phyloP scores from a whole-genome alignment of 2,113 vertebrate species.

The Dasypus novemcinctus region DNA sequence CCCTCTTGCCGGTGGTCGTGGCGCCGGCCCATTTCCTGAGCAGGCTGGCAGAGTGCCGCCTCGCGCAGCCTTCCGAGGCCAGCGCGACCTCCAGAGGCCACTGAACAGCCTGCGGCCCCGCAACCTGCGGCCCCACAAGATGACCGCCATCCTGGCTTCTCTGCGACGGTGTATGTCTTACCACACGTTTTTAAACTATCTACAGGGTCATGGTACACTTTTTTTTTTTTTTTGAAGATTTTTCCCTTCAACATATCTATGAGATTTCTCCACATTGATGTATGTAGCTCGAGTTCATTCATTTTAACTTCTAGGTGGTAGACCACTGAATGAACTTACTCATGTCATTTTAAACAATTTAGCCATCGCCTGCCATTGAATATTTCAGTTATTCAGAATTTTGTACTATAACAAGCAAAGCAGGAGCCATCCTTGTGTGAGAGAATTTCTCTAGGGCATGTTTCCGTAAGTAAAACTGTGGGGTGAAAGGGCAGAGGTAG shows the following conservation, averaged over 20 bases:
- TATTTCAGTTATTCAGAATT: background rate
- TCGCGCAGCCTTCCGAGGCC: too few species aligned
- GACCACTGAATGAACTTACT: background rate
- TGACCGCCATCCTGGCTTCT: background rate
- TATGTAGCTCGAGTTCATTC: too few species aligned
- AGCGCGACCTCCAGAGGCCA: too few species aligned
- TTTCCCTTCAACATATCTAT: background rate
- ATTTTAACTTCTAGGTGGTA: too few species aligned
- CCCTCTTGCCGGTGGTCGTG: too few species aligned
- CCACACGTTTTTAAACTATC: background rate
- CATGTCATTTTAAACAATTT: background rate
- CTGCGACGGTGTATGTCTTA: background rate
- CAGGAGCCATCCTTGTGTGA: background rate
- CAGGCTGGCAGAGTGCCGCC: too few species aligned
- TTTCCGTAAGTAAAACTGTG: background rate
- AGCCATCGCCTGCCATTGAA: background rate
- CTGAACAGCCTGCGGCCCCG: too few species aligned
- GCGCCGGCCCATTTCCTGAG: too few species aligned
- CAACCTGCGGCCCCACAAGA: too few species aligned
- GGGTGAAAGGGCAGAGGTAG: background rate
- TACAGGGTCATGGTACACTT: background rate
- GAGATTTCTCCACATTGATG: background rate
- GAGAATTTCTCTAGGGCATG: background rate
- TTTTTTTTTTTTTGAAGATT: background rate
- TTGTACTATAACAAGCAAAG: background rate